A percentile compares a stretch with the other conserved stretches of the same genome.
These are phyloP conservation scores for Cairina moschata DNA, from an alignment of 2,113 vertebrate species.

Conservation along the genomic window DNA sequence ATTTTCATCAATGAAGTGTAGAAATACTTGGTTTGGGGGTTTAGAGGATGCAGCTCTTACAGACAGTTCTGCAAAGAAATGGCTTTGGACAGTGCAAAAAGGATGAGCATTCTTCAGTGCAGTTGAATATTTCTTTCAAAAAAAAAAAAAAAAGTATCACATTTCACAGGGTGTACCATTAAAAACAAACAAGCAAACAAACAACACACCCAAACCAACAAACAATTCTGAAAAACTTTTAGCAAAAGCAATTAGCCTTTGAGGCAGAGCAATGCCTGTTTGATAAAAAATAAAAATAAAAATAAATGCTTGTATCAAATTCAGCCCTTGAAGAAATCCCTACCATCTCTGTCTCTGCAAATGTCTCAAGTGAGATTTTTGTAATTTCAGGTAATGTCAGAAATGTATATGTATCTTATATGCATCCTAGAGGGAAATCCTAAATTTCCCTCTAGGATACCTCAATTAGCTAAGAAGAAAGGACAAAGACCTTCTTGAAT, in stretches of 20 bases:
- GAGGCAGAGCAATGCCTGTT: not conserved
- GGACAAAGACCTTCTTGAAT: accelerated
- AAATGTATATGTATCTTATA: not conserved
- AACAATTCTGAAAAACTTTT: not conserved
- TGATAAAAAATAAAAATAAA: not conserved
- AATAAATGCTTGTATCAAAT: not conserved
- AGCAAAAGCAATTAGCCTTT: not conserved
- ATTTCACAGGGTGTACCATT: not conserved
- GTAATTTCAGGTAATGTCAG: not conserved
- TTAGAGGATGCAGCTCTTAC: not conserved
- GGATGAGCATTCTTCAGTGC: not conserved
- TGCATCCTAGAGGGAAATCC: too few relatives aligned
- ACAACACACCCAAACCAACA: not conserved
- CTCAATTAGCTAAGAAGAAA: not conserved
- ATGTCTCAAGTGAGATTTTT: not conserved
- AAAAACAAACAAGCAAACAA: not conserved
- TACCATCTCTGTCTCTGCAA: not conserved
- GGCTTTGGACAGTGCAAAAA: not conserved
- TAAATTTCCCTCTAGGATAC: not conserved
- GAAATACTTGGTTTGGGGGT: not conserved
- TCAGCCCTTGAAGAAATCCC: not conserved
- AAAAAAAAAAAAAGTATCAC: not conserved
- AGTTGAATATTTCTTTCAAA: not conserved
- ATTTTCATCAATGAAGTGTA: not conserved
- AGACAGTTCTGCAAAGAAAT: not conserved